Evolutionary conservation across 2,888 invertebrate species (phyloP).

Genomic region (Trachelus troglodyta): DNA sequence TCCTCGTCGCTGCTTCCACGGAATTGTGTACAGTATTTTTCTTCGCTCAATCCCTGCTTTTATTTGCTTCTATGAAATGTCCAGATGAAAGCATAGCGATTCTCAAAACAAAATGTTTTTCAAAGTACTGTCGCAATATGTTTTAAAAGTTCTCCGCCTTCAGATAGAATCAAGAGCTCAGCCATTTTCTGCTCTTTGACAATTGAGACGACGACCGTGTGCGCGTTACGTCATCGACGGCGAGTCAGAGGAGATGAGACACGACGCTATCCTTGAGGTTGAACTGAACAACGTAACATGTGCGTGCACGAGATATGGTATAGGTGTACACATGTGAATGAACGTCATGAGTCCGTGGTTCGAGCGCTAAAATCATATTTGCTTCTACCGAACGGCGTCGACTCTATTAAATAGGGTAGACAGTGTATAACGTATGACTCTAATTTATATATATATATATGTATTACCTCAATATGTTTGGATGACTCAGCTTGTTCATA

Average conservation of each 20-base stretch:
- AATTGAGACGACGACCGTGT: not conserved
- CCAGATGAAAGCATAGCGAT: not conserved
- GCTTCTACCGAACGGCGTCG: not conserved
- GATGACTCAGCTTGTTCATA: slow-evolving; percentile 94
- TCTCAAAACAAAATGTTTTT: not conserved
- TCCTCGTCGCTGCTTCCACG: not conserved
- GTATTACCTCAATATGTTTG: slow-evolving; percentile 88
- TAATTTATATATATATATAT: too few species aligned
- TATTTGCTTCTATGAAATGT: not conserved
- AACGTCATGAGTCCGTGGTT: not conserved
- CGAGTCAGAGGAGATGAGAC: not conserved
- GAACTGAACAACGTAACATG: not conserved
- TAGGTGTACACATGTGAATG: not conserved
- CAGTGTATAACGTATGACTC: not conserved
- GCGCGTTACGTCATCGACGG: not conserved
- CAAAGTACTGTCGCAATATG: not conserved
- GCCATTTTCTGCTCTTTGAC: not conserved
- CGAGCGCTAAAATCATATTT: not conserved
- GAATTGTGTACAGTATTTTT: not conserved
- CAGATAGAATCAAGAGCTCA: not conserved
- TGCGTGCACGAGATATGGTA: not conserved
- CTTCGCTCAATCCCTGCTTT: not conserved
- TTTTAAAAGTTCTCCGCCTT: not conserved
- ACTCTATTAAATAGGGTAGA: not conserved
- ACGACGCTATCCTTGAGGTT: not conserved